Conservation (phyloP, 2,113 vertebrate genomes). For the Acanthochromis polyacanthus region DNA sequence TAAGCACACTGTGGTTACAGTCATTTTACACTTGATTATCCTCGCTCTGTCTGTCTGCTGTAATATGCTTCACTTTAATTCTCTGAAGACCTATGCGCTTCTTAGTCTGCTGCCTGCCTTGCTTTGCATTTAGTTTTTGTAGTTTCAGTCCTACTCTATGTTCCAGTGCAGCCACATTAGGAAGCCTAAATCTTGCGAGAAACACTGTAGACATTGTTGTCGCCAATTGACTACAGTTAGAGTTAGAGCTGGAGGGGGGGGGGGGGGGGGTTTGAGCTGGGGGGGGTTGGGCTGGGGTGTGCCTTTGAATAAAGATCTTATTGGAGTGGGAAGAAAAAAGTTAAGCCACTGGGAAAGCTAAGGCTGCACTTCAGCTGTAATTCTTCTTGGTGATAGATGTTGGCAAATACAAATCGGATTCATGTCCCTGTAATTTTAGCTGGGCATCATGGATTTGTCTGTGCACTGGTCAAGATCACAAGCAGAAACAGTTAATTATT, state of each 20-base stretch:
- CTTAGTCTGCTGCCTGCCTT: neutral
- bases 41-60: constrained; percentile 19
- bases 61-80: constrained; percentile 33
- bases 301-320: too few relatives aligned
- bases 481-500: neutral
- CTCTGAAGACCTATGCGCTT: neutral
- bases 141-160: neutral
- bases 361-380: neutral
- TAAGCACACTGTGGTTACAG: constrained; percentile 32
- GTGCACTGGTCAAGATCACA: neutral
- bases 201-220: too few relatives aligned
- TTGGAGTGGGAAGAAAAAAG: neutral
- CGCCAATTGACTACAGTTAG: too few relatives aligned
- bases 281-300: too few relatives aligned
- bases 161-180: neutral
- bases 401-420: neutral
- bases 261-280: too few relatives aligned
- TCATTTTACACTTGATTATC: constrained; percentile 60
- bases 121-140: neutral
- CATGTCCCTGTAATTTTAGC: neutral
- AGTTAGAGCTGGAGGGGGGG: too few relatives aligned
- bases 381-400: neutral
- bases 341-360: neutral
- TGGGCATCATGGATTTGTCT: neutral
- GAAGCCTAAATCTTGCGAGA: neutral